phyloP scores from a whole-genome alignment of 64 coral and sea anemone genomes.

The Acropora tenuis region DNA sequence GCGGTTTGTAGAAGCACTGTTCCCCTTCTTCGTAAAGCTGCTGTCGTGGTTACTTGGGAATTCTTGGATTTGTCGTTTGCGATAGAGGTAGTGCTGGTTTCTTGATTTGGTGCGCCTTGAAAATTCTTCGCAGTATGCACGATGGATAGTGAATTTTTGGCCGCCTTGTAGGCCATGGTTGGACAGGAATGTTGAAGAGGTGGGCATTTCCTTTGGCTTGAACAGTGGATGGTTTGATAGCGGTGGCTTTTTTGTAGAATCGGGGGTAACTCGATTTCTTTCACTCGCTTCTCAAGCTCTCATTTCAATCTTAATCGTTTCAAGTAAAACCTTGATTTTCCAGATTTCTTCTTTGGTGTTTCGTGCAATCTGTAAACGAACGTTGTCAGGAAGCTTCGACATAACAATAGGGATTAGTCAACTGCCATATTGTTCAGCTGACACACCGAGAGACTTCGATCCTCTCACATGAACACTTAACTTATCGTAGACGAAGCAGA shows the following conservation, averaged over 20 bases:
- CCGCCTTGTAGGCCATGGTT: background rate
- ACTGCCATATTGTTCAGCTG: constrained; percentile 13
- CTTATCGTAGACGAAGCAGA: constrained; percentile 1
- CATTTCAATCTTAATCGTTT: background rate
- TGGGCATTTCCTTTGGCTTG: background rate
- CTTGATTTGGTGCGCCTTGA: background rate
- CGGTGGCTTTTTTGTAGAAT: background rate
- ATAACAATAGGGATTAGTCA: constrained; percentile 8
- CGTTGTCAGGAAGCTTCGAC: constrained; percentile 4
- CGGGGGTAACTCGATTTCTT: background rate
- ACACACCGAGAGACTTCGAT: constrained; percentile 4
- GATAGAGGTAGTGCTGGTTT: background rate
- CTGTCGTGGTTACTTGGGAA: background rate
- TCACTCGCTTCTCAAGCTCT: constrained; percentile 34
- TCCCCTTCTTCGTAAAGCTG: background rate
- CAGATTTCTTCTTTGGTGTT: background rate
- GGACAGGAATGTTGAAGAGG: background rate
- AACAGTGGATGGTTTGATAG: background rate
- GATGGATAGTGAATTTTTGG: background rate
- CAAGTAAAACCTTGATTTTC: constrained; percentile 24
- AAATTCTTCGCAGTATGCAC: background rate
- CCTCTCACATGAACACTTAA: constrained; percentile 18
- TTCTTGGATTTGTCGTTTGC: too few species aligned
- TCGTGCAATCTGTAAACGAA: constrained; percentile 7
- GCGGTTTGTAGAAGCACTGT: constrained; percentile 53